phyloP scores from a whole-genome alignment of 2,888 invertebrate genomes.

The Idaea biselata region DNA sequence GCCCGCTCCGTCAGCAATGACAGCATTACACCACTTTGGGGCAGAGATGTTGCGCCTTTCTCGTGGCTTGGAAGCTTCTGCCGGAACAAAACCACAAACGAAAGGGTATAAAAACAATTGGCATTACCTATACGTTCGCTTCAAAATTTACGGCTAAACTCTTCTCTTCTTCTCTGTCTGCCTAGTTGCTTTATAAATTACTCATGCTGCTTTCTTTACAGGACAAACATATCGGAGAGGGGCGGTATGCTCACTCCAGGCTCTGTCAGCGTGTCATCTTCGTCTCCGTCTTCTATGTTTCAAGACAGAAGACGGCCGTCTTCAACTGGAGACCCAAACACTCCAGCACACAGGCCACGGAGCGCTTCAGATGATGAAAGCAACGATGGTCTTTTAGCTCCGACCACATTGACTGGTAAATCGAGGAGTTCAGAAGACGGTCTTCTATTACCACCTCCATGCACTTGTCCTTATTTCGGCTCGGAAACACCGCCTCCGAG shows the following conservation, averaged over 20 bases:
- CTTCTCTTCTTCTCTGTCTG: constrained; percentile 25
- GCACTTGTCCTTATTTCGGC: constrained; percentile 91
- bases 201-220: constrained; percentile 31
- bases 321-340: constrained; percentile 58
- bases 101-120: constrained; percentile 70
- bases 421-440: constrained; percentile 73
- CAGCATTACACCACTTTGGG: constrained; percentile 91
- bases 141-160: constrained; percentile 33
- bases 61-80: constrained; percentile 88
- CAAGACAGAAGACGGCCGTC: constrained; percentile 67
- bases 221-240: constrained; percentile 66
- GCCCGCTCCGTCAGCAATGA: constrained; percentile 90
- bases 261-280: constrained; percentile 69
- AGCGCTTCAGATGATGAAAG: constrained; percentile 71
- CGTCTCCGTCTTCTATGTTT: constrained; percentile 73
- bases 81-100: constrained; percentile 69
- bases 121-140: constrained; percentile 54
- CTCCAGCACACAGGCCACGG: constrained; percentile 60
- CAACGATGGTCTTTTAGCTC: constrained; percentile 65
- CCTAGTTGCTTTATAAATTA: constrained; percentile 11
- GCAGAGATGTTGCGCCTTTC: constrained; percentile 93
- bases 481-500: constrained; percentile 81
- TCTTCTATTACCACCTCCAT: constrained; percentile 85
- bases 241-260: constrained; percentile 73
- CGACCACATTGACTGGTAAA: constrained; percentile 60